phyloP scores from a whole-genome alignment of 2,797 vertebrate species.

The Orientallactaga sibirica region DNA sequence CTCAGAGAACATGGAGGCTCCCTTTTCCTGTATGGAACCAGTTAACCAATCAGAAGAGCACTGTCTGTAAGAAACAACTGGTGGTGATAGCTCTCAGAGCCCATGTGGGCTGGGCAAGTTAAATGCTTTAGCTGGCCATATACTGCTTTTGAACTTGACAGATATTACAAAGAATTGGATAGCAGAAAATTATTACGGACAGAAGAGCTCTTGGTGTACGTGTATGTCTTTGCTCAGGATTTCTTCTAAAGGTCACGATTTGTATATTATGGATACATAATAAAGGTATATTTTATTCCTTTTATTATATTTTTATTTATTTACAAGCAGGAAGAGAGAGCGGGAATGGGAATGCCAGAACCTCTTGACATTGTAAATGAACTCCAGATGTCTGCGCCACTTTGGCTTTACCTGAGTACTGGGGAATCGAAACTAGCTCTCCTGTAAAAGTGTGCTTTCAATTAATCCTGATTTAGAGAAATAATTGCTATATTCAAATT shows the following conservation, averaged over 20 bases:
- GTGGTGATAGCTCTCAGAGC: neutral
- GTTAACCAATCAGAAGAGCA: neutral
- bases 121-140: neutral
- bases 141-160: neutral
- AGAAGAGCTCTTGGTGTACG: neutral
- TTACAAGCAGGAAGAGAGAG: too few relatives aligned
- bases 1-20: neutral
- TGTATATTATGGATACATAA: neutral
- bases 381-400: too few relatives aligned
- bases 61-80: neutral
- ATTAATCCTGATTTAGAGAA: constrained; percentile 58
- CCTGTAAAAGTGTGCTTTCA: constrained; percentile 6
- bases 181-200: neutral
- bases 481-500: neutral
- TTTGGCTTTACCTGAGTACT: too few relatives aligned
- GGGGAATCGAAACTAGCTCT: too few relatives aligned
- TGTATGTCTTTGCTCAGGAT: neutral
- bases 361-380: too few relatives aligned
- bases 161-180: constrained; percentile 9
- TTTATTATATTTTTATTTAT: too few relatives aligned
- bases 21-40: neutral
- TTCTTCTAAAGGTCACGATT: neutral
- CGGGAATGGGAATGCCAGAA: too few relatives aligned
- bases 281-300: neutral
- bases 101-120: neutral